Conservation (phyloP, 2,888 invertebrate genomes). For the Aphelenchoides bicaudatus region DNA sequence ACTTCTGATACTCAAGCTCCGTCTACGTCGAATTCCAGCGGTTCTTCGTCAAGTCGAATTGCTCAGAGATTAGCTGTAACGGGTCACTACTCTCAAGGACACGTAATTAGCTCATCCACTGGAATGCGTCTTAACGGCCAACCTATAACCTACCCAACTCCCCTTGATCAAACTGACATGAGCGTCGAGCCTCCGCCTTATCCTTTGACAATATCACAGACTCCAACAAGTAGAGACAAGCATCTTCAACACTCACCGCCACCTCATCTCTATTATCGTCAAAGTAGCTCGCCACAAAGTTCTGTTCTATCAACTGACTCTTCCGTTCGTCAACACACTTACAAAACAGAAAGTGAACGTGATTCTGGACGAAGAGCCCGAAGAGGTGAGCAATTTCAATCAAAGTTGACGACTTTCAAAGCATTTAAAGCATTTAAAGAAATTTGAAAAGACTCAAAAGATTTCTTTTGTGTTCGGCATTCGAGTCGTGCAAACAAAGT, state of each 20-base stretch:
- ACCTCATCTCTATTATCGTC: conserved; percentile 11
- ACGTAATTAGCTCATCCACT: conserved; percentile 21
- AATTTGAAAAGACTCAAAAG: too few species aligned
- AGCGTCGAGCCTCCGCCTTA: conserved; percentile 7
- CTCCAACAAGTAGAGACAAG: conserved; percentile 2
- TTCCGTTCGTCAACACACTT: conserved; percentile 10
- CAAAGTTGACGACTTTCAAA: too few species aligned
- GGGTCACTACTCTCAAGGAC: conserved; percentile 29
- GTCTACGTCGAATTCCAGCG: conserved; percentile 20
- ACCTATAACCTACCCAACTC: conserved; percentile 24
- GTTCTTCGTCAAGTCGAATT: conserved; percentile 17
- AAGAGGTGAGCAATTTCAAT: too few species aligned
- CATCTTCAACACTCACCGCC: conserved; percentile 16
- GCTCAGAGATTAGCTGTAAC: neutral
- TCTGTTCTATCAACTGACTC: conserved; percentile 14
- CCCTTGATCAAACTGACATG: conserved; percentile 13
- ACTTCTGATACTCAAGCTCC: conserved; percentile 7
- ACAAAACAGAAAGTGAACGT: conserved; percentile 12
- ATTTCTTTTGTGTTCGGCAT: too few species aligned
- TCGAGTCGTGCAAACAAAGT: too few species aligned
- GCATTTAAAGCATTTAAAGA: too few species aligned
- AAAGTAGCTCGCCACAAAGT: conserved; percentile 11
- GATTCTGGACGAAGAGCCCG: too few species aligned
- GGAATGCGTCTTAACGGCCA: conserved; percentile 18
- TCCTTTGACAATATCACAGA: conserved; percentile 1